Percentiles rank a stretch among this genome's conserved stretches.
Conservation (phyloP, 2,888 invertebrate species). For the Leucania comma region DNA sequence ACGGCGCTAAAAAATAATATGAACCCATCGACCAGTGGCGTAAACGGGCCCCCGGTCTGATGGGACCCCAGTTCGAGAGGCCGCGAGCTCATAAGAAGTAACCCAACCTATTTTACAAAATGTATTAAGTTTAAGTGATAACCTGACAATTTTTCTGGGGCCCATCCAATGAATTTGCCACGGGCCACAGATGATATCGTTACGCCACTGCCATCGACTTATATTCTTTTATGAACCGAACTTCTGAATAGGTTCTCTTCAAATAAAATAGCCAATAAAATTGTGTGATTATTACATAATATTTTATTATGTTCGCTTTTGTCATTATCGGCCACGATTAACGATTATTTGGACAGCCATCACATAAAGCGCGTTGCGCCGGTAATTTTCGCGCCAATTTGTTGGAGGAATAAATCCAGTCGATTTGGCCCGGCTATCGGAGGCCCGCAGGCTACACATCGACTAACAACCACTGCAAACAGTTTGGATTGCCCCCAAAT, state of each 20-base stretch:
- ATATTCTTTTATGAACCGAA: too few species aligned
- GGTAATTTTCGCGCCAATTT: slow-evolving; percentile 61
- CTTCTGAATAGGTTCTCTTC: not conserved
- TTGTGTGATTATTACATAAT: slow-evolving; percentile 1
- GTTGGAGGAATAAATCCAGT: slow-evolving; percentile 47
- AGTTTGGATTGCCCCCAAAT: slow-evolving; percentile 40
- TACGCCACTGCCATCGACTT: too few species aligned
- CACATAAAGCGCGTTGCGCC: slow-evolving; percentile 22
- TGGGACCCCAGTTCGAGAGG: too few species aligned
- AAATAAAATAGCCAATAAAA: not conserved
- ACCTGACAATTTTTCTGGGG: too few species aligned
- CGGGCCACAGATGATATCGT: too few species aligned
- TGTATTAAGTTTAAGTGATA: too few species aligned
- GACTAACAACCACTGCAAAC: slow-evolving; percentile 44
- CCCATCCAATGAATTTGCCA: too few species aligned
- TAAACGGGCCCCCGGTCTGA: too few species aligned
- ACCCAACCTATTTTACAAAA: too few species aligned
- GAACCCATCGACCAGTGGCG: too few species aligned
- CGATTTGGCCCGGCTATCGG: slow-evolving; percentile 56
- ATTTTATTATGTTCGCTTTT: not conserved
- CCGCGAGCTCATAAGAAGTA: too few species aligned
- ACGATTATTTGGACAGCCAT: slow-evolving; percentile 38
- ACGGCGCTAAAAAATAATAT: not conserved
- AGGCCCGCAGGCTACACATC: slow-evolving; percentile 46
- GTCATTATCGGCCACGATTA: slow-evolving; percentile 38